A percentile compares a stretch with the other conserved stretches of the same genome.
phyloP scores from a whole-genome alignment of 2,113 vertebrate genomes.

The Hassar affinis region DNA sequence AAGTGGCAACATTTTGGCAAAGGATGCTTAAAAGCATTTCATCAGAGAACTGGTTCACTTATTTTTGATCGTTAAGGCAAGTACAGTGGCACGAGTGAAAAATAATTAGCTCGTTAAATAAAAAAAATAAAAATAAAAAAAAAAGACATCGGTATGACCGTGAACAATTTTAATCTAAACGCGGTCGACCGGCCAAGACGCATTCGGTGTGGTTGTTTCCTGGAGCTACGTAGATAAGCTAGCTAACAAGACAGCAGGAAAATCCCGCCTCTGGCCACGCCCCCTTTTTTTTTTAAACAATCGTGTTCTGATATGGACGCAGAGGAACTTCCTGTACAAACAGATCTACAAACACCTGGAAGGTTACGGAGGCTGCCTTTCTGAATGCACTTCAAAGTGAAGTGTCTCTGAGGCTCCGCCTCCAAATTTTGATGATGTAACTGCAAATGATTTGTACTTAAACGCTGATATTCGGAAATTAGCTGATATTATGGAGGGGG shows the following conservation, averaged over 20 bases:
- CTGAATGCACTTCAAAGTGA: background rate
- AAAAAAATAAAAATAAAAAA: conserved; percentile 2
- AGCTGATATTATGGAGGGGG: background rate
- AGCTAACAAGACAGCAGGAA: background rate
- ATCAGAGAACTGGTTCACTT: background rate
- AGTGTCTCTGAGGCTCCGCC: background rate
- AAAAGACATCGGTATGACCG: background rate
- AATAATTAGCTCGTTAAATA: conserved; percentile 2
- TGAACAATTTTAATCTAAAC: background rate
- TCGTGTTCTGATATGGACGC: background rate
- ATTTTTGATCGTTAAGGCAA: conserved; percentile 26
- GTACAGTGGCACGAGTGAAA: conserved; percentile 36
- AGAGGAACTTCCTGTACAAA: background rate
- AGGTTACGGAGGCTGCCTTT: background rate
- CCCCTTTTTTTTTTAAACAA: background rate
- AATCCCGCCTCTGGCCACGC: background rate
- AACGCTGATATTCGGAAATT: background rate
- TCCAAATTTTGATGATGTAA: background rate
- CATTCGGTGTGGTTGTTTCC: background rate
- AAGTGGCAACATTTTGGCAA: conserved; percentile 21
- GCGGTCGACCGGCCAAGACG: background rate
- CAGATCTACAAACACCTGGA: background rate
- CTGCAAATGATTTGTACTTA: background rate
- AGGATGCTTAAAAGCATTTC: background rate
- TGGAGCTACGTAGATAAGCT: background rate